These are phyloP conservation scores for Pyrrhia umbra DNA, from an alignment of 2,888 invertebrate genomes.

Conservation along the genomic window DNA sequence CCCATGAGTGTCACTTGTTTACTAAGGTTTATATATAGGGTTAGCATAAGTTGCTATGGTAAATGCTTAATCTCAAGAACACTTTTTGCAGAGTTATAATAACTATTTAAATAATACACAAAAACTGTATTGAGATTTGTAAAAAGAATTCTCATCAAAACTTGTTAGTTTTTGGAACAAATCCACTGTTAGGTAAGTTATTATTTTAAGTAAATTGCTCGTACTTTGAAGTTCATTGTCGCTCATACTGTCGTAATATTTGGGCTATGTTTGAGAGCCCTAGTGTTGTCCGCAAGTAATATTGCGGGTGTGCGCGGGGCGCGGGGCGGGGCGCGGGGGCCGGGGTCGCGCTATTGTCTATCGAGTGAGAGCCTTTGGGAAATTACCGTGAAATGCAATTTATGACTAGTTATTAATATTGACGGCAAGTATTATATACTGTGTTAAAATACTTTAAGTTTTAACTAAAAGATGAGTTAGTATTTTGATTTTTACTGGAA, in stretches of 20 bases:
- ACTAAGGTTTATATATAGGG: constrained; percentile 15
- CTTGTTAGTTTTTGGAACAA: too few species aligned
- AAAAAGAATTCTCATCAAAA: too few species aligned
- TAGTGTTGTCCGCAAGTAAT: constrained; percentile 8
- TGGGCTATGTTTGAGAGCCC: constrained; percentile 2
- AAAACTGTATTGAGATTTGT: neutral
- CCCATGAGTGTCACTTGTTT: neutral
- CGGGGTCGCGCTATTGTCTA: constrained; percentile 31
- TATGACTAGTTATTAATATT: constrained; percentile 27
- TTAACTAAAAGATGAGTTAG: too few species aligned
- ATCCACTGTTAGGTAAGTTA: too few species aligned
- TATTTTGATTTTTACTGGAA: too few species aligned
- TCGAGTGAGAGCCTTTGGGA: constrained; percentile 45
- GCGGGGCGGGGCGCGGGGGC: neutral
- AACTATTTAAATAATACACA: too few species aligned
- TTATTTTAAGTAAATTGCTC: too few species aligned
- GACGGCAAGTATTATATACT: constrained; percentile 16
- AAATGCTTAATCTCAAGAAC: neutral
- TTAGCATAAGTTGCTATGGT: neutral
- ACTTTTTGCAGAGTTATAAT: too few species aligned
- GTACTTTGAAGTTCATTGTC: neutral
- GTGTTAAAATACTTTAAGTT: neutral
- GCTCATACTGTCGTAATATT: neutral
- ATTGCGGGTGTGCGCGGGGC: neutral
- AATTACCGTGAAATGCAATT: constrained; percentile 52